These are phyloP conservation scores for Dendrolimus pini DNA, from an alignment of 2,888 invertebrate genomes.

Conservation along the genomic window DNA sequence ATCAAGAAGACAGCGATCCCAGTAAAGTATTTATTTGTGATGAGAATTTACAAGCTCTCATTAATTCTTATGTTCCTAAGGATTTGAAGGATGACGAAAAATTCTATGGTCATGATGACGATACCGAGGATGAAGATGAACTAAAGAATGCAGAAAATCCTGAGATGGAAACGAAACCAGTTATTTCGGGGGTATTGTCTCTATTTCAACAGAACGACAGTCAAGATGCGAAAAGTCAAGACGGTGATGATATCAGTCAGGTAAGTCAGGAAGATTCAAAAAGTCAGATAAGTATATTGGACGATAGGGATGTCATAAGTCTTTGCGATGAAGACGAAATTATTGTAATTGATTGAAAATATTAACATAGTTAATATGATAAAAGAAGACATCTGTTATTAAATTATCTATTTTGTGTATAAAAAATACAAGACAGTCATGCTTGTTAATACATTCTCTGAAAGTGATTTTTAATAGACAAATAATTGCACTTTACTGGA, in stretches of 20 bases:
- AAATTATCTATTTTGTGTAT: too few species aligned
- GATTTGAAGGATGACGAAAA: constrained; percentile 62
- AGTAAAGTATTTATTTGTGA: constrained; percentile 56
- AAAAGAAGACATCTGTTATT: too few species aligned
- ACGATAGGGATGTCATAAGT: constrained; percentile 1
- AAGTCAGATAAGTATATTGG: background rate
- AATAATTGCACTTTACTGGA: too few species aligned
- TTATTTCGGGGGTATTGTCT: background rate
- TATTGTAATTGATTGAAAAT: background rate
- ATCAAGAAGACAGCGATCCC: constrained; percentile 48
- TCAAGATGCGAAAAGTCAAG: constrained; percentile 20
- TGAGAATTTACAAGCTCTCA: constrained; percentile 41
- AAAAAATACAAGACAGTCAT: too few species aligned
- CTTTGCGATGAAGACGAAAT: background rate
- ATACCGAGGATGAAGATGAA: constrained; percentile 37
- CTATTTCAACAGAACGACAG: background rate
- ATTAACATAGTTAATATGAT: too few species aligned
- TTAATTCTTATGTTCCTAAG: constrained; percentile 53
- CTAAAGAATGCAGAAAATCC: background rate
- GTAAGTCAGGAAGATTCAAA: constrained; percentile 1
- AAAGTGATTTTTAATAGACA: too few species aligned
- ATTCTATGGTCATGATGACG: constrained; percentile 53
- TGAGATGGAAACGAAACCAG: background rate
- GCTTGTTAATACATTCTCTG: too few species aligned
- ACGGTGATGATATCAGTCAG: constrained; percentile 3